Evolutionary conservation across 2,888 invertebrate genomes (phyloP).

Genomic region (Automeris io): DNA sequence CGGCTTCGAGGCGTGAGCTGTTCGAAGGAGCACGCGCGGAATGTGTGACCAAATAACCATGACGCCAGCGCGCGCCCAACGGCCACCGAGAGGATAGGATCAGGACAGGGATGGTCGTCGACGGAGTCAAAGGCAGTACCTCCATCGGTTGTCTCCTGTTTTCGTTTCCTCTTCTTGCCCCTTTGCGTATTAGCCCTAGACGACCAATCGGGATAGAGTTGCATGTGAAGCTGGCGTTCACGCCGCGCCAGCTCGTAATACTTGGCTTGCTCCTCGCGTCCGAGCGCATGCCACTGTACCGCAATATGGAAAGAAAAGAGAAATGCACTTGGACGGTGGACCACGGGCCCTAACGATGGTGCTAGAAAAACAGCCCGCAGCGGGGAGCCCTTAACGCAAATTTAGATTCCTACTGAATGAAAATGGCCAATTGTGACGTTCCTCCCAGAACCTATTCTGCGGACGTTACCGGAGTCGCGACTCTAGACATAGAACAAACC

Average conservation of each 20-base stretch:
- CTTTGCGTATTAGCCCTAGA: slow-evolving; percentile 99
- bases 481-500: slow-evolving; percentile 74
- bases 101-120: slow-evolving; percentile 30
- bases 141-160: slow-evolving; percentile 98
- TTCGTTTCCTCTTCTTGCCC: slow-evolving; percentile 99
- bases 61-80: slow-evolving; percentile 9
- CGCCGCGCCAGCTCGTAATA: slow-evolving; percentile 99
- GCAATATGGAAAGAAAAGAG: slow-evolving; percentile 77
- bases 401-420: slow-evolving; percentile 66
- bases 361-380: slow-evolving; percentile 84
- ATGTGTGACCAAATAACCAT: slow-evolving; percentile 29
- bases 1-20: slow-evolving; percentile 47
- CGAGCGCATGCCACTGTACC: slow-evolving; percentile 99
- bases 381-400: slow-evolving; percentile 66
- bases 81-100: slow-evolving; percentile 15
- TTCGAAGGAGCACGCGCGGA: slow-evolving; percentile 32
- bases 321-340: slow-evolving; percentile 71
- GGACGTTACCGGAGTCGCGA: slow-evolving; percentile 61
- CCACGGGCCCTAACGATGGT: slow-evolving; percentile 70
- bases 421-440: slow-evolving; percentile 73
- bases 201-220: slow-evolving; percentile 99
- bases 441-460: slow-evolving; percentile 78
- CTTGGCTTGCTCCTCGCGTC: slow-evolving; percentile 99
- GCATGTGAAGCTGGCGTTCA: slow-evolving; percentile 99
- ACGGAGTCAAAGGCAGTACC: slow-evolving; percentile 84